Conservation (phyloP, 2,888 invertebrate genomes). For the Gymnoscelis rufifasciata region DNA sequence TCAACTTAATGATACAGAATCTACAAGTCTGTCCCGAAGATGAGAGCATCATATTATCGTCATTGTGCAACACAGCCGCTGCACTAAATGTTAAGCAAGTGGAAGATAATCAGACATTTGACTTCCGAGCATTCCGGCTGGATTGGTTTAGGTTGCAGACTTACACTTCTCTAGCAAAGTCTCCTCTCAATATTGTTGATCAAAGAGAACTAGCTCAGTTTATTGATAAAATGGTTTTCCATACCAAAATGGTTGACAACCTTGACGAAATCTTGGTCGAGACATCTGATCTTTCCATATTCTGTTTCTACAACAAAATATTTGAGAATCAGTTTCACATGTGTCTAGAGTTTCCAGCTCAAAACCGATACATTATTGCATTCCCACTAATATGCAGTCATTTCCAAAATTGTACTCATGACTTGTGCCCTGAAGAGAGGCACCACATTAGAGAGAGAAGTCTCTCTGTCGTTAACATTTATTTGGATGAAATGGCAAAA, state of each 20-base stretch:
- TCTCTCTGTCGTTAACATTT: constrained; percentile 97
- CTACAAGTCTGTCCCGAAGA: constrained; percentile 94
- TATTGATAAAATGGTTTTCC: constrained; percentile 97
- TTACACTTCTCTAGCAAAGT: constrained; percentile 91
- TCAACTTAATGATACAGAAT: constrained; percentile 92
- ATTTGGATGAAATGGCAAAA: constrained; percentile 98
- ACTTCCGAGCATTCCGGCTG: constrained; percentile 95
- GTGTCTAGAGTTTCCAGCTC: constrained; percentile 99
- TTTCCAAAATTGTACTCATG: constrained; percentile 98
- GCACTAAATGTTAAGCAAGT: constrained; percentile 95
- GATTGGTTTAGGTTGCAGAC: constrained; percentile 99
- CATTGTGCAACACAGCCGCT: constrained; percentile 92
- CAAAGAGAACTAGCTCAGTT: constrained; percentile 92
- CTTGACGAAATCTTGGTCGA: constrained; percentile 98
- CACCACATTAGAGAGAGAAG: constrained; percentile 97
- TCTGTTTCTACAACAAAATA: constrained; percentile 97
- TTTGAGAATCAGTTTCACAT: constrained; percentile 99
- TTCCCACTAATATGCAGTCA: constrained; percentile 99
- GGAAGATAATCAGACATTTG: constrained; percentile 96
- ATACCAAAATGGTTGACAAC: constrained; percentile 98
- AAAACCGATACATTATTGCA: constrained; percentile 97
- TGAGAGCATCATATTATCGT: constrained; percentile 95
- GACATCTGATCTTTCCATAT: constrained; percentile 97
- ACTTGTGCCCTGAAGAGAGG: constrained; percentile 98
- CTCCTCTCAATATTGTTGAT: constrained; percentile 87